Conservation (phyloP, 1,140 invertebrate species). For the Lepidostoma basale region DNA sequence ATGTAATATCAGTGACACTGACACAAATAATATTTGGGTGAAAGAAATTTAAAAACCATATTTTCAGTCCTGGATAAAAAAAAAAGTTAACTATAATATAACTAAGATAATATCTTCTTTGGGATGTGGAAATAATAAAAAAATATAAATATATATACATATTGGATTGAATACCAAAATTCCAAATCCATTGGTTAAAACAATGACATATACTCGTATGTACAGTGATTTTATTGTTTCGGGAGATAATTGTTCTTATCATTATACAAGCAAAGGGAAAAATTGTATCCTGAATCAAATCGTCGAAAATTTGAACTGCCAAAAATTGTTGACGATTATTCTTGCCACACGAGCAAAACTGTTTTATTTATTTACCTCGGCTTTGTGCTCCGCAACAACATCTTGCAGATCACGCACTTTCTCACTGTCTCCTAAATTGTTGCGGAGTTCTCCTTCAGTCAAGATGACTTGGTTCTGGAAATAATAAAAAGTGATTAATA, state of each 20-base stretch:
- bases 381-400: slow-evolving; percentile 83
- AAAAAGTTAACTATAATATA: no score
- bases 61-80: no score
- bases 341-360: no score
- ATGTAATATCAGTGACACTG: no score
- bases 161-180: no score
- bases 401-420: slow-evolving; percentile 84
- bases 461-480: slow-evolving; percentile 85
- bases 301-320: background rate
- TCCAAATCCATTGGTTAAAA: no score
- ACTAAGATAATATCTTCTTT: no score
- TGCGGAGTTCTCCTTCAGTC: slow-evolving; percentile 81
- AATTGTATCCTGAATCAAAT: background rate
- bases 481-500: background rate
- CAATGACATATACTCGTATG: background rate
- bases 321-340: no score
- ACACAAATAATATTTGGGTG: no score
- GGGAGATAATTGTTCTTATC: background rate
- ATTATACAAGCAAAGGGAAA: background rate
- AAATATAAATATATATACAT: no score
- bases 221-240: background rate
- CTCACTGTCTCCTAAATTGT: slow-evolving; percentile 77
- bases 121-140: no score
- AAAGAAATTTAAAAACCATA: no score
- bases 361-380: slow-evolving; percentile 68